Conservation (phyloP, 2,113 vertebrate genomes). For the Dermatemys mawii region DNA sequence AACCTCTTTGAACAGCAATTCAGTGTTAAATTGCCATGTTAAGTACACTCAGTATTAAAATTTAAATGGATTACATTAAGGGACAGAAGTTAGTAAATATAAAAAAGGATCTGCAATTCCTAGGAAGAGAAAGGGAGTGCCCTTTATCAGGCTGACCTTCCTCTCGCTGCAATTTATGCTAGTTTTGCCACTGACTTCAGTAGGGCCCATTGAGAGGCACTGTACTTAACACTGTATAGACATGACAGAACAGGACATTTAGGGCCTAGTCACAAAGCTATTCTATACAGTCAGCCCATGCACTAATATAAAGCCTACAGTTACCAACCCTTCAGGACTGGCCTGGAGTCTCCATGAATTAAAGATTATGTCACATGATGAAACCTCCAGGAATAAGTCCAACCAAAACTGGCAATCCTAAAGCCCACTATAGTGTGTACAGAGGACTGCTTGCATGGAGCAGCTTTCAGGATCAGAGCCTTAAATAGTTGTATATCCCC, state of each 20-base stretch:
- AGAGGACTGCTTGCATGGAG: not conserved
- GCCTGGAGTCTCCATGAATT: too few relatives aligned
- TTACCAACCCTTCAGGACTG: too few relatives aligned
- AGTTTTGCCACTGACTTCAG: not conserved
- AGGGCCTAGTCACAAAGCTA: not conserved
- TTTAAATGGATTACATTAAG: not conserved
- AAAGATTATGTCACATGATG: too few relatives aligned
- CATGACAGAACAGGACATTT: not conserved
- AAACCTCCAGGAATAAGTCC: too few relatives aligned
- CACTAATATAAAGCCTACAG: not conserved
- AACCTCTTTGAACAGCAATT: not conserved
- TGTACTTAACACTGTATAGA: not conserved
- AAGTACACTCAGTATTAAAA: not conserved
- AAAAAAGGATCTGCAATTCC: not conserved
- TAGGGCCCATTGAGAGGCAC: not conserved
- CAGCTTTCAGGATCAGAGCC: not conserved
- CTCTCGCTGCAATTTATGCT: not conserved
- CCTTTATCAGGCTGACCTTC: not conserved
- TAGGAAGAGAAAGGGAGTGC: not conserved
- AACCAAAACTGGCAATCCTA: too few relatives aligned
- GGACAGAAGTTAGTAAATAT: not conserved
- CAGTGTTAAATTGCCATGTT: not conserved
- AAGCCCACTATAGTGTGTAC: not conserved
- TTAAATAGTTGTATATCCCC: not conserved
- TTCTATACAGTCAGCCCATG: not conserved